Percentiles rank a stretch among this genome's conserved stretches.
Evolutionary conservation across 2,888 invertebrate species (phyloP).

Genomic region (Entomobrya multifasciata): DNA sequence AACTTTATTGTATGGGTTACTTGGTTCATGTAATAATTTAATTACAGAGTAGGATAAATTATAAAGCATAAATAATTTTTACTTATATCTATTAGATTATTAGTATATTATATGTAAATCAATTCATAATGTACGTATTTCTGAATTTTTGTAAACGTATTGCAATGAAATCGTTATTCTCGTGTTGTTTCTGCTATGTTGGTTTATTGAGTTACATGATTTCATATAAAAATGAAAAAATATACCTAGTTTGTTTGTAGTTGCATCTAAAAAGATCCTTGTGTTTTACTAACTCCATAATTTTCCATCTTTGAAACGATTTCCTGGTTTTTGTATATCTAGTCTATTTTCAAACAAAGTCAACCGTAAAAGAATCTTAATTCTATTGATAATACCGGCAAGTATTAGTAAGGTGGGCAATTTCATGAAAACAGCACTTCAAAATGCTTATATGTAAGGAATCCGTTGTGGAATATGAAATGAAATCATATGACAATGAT

Average conservation of each 20-base stretch:
- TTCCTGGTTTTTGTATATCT: too few relatives aligned
- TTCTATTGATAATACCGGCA: too few relatives aligned
- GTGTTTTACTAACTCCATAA: too few relatives aligned
- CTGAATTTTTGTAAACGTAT: slow-evolving; percentile 66
- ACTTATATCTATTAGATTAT: slow-evolving; percentile 34
- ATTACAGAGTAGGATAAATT: slow-evolving; percentile 54
- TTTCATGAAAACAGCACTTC: too few relatives aligned
- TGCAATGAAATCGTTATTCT: slow-evolving; percentile 51
- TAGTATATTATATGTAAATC: slow-evolving; percentile 37
- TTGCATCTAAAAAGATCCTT: too few relatives aligned
- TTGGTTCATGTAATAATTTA: slow-evolving; percentile 32
- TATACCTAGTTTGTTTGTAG: slow-evolving; percentile 21
- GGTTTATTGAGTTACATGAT: slow-evolving; percentile 22
- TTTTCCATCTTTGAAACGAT: too few relatives aligned
- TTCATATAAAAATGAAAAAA: slow-evolving; percentile 13
- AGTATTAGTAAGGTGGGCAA: too few relatives aligned
- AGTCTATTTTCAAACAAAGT: too few relatives aligned
- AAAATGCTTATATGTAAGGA: too few relatives aligned
- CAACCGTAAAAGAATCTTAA: too few relatives aligned
- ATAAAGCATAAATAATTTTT: slow-evolving; percentile 54
- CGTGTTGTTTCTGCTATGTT: slow-evolving; percentile 14
- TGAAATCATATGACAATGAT: too few relatives aligned
- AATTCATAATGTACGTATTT: slow-evolving; percentile 59
- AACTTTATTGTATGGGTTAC: slow-evolving; percentile 43
- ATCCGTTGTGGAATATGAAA: too few relatives aligned